Conservation (phyloP, 2,888 invertebrate genomes). For the Brenthis hecate region DNA sequence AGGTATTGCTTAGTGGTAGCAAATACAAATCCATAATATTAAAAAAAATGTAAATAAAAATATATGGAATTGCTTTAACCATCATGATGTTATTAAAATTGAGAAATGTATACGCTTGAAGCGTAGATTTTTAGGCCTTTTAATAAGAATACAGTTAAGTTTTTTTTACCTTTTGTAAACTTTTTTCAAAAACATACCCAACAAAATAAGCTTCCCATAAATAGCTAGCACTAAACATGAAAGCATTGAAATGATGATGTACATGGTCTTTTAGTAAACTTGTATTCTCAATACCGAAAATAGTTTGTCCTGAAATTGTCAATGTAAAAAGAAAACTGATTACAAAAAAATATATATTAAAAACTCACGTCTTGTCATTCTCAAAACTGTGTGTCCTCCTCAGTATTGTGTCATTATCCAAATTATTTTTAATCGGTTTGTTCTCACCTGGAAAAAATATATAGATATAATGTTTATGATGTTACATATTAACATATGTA, state of each 20-base stretch:
- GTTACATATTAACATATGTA: constrained; percentile 15
- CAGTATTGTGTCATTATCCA: constrained; percentile 78
- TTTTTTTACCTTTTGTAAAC: background rate
- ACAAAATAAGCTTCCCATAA: background rate
- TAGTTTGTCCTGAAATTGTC: background rate
- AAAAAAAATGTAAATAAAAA: too few species aligned
- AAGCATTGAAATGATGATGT: constrained; percentile 18
- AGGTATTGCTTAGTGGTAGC: too few species aligned
- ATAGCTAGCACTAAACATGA: background rate
- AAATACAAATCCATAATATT: too few species aligned
- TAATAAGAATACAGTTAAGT: background rate
- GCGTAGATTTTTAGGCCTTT: background rate
- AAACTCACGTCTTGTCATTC: constrained; percentile 92
- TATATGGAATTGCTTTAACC: too few species aligned
- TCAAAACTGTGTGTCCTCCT: constrained; percentile 94
- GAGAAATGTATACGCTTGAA: too few species aligned
- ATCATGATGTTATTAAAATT: too few species aligned
- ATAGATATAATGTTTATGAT: constrained; percentile 30
- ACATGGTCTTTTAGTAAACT: constrained; percentile 1
- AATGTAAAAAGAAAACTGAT: background rate
- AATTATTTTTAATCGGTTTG: constrained; percentile 71
- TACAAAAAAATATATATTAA: background rate
- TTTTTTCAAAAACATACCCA: background rate
- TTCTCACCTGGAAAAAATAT: constrained; percentile 71
- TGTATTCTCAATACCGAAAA: background rate